Percentiles rank a stretch among this genome's conserved stretches.
phyloP scores from a whole-genome alignment of 2,888 invertebrate species.

The Nycteola revayana region DNA sequence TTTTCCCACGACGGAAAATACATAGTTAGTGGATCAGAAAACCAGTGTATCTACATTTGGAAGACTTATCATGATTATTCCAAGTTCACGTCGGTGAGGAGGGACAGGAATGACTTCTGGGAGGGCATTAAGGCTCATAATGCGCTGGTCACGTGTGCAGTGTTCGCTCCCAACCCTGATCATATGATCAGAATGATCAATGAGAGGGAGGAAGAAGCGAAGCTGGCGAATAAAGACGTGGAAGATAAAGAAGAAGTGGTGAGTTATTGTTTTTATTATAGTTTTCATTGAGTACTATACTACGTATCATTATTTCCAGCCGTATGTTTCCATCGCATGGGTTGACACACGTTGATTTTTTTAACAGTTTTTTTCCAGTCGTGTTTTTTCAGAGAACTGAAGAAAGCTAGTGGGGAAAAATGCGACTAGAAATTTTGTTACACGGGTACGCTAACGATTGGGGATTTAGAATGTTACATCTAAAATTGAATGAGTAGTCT shows the following conservation, averaged over 20 bases:
- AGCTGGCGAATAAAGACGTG: slow-evolving; percentile 33
- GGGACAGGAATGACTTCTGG: slow-evolving; percentile 98
- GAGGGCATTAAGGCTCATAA: slow-evolving; percentile 94
- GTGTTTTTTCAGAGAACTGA: too few species aligned
- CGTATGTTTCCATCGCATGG: too few species aligned
- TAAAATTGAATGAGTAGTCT: too few species aligned
- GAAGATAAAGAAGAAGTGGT: slow-evolving; percentile 52
- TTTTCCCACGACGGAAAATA: slow-evolving; percentile 99
- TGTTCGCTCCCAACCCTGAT: slow-evolving; percentile 98
- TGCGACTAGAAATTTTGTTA: too few species aligned
- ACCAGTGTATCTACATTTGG: slow-evolving; percentile 99
- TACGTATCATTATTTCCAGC: too few species aligned
- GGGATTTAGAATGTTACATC: too few species aligned
- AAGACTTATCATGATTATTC: slow-evolving; percentile 98
- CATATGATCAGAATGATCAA: slow-evolving; percentile 90
- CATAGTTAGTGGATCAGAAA: slow-evolving; percentile 98
- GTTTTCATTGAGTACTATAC: too few species aligned
- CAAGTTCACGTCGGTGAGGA: slow-evolving; percentile 93
- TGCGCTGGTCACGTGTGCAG: slow-evolving; percentile 97
- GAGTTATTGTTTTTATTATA: too few species aligned
- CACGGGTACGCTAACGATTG: too few species aligned
- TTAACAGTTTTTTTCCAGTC: too few species aligned
- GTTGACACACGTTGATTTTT: too few species aligned
- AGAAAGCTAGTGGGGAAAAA: too few species aligned
- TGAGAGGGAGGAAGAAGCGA: slow-evolving; percentile 72